Conservation (phyloP, 2,888 invertebrate genomes). For the Tolmerus cingulatus region DNA sequence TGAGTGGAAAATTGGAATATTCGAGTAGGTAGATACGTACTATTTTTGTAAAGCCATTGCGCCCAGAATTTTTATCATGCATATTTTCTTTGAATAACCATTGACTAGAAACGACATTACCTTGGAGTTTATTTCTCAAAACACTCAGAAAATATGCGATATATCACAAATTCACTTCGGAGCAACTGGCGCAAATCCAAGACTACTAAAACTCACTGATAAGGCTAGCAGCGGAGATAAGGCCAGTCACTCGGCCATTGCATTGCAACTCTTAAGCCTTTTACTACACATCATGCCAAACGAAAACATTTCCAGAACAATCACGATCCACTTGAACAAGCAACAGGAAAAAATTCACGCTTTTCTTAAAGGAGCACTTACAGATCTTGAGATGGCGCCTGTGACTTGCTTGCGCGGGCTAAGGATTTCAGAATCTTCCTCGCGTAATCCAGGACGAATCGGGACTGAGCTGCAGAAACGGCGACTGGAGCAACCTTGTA, state of each 20-base stretch:
- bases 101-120: background rate
- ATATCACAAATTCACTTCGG: background rate
- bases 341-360: background rate
- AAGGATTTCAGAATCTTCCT: background rate
- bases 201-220: background rate
- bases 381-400: background rate
- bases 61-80: background rate
- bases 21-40: background rate
- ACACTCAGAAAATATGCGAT: background rate
- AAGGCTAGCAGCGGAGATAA: background rate
- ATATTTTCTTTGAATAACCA: background rate
- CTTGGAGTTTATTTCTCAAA: background rate
- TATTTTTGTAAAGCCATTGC: background rate
- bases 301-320: conserved; percentile 22
- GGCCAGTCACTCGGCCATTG: background rate
- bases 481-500: background rate
- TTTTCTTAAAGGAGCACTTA: conserved; percentile 18
- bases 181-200: background rate
- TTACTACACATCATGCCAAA: conserved; percentile 22
- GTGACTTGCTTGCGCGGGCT: background rate
- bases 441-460: background rate
- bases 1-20: background rate
- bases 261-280: background rate
- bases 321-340: conserved; percentile 23
- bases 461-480: background rate